Evolutionary conservation across 2,113 vertebrate genomes (phyloP).

Genomic region (Callocephalon fimbriatum): DNA sequence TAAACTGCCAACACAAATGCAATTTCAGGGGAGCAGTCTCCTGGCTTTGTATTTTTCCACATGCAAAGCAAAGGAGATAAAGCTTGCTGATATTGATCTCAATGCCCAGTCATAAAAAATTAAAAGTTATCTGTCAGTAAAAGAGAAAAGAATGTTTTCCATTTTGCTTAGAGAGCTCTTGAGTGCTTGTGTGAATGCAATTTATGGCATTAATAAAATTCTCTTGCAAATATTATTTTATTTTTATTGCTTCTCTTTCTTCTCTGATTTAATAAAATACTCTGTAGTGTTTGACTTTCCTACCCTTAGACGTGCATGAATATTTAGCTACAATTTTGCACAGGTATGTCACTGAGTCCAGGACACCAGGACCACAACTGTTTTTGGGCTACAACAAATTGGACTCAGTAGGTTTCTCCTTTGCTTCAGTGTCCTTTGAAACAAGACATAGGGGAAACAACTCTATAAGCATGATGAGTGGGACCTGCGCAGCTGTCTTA

Average conservation of each 20-base stretch:
- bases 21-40: slow-evolving; percentile 41
- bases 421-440: not conserved
- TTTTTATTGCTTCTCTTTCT: not conserved
- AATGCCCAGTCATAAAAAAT: slow-evolving; percentile 59
- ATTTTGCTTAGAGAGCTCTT: slow-evolving; percentile 46
- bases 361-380: not conserved
- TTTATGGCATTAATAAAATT: slow-evolving; percentile 67
- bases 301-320: not conserved
- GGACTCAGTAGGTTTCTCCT: not conserved
- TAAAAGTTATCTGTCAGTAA: slow-evolving; percentile 58
- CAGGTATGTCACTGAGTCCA: not conserved
- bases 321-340: not conserved
- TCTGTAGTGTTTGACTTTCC: not conserved
- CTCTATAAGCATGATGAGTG: fast-evolving
- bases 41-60: slow-evolving; percentile 32
- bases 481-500: not conserved
- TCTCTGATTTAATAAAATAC: not conserved
- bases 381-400: not conserved
- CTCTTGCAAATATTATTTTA: slow-evolving; percentile 25
- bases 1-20: slow-evolving; percentile 25
- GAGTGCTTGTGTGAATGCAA: slow-evolving; percentile 21
- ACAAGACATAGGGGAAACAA: not conserved
- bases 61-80: slow-evolving; percentile 37
- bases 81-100: slow-evolving; percentile 53
- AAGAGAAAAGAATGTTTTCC: slow-evolving; percentile 47